These are phyloP conservation scores for Indri indri DNA, from an alignment of 2,113 vertebrate genomes.

Conservation along the genomic window DNA sequence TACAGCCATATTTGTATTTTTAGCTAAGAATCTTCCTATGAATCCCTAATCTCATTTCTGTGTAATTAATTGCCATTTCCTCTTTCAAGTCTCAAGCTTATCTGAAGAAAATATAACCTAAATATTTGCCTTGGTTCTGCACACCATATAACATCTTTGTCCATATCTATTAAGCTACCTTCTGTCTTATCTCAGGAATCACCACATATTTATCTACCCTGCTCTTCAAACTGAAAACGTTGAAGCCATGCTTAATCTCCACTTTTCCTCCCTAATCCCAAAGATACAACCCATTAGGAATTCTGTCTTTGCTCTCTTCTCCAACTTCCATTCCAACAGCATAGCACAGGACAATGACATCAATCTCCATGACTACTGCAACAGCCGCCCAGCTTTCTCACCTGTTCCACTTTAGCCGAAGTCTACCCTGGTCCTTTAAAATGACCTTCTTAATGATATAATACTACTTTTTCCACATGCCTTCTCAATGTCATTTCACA, in stretches of 20 bases:
- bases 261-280: background rate
- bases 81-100: background rate
- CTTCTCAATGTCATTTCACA: background rate
- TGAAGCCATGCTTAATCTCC: background rate
- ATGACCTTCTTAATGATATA: background rate
- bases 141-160: background rate
- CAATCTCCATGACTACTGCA: background rate
- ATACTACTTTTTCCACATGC: background rate
- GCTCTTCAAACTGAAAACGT: background rate
- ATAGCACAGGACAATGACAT: background rate
- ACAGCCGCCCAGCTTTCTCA: background rate
- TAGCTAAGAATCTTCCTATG: background rate
- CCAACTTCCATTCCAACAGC: background rate
- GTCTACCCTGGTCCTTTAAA: background rate
- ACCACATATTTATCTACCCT: background rate
- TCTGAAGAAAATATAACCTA: background rate
- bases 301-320: background rate
- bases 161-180: background rate
- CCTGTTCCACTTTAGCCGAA: background rate
- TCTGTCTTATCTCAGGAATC: background rate
- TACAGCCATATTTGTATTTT: background rate
- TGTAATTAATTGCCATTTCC: background rate
- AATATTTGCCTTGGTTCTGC: background rate
- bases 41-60: background rate
- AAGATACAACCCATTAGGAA: background rate